Evolutionary conservation across 2,888 invertebrate species (phyloP), one percentile per base, ranked within the genome.

Genomic region (Cynaeus angustus): DNA sequence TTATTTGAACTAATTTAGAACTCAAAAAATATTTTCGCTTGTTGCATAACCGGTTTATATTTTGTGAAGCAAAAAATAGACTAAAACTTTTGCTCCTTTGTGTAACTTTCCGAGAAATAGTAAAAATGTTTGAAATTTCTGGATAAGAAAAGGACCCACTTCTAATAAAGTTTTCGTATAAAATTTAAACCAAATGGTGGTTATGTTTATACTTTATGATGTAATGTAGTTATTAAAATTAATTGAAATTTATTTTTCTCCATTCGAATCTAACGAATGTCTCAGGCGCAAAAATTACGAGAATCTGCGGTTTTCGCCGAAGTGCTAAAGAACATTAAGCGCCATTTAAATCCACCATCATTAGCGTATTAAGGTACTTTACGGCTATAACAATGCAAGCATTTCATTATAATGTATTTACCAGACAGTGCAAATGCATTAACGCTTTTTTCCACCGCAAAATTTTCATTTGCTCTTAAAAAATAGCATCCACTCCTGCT

Each of bases 331-430:
- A 16, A 56, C 55, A 58, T 58, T 58, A 58, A 45, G 33, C 30
- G 59, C 59, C 46, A 37, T 59, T 46, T 46, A 46, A 45, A 59
- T 59, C 59, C 46, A 33, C 46, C 59, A 46, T 43, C 58, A 45
- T 58, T 58, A 45, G 58, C 41, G 45, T 45, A 45, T 58, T 58
- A 43, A 43, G 45, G 41, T 16, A 58, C 43, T 58, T 58, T 58
- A 58, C 28, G 58, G 28, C 26, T 16, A 41, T 12, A 58, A 43
- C 43, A 58, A n/a, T 45, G 26, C 26, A 58, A 58, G 58, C 58
- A 58, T 58, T 55, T 55, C 30, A 33, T 38, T 56, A 41, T 56
- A 41, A 41, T 56, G 26, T 26, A 41, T 21, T 46, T 59, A 30
- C 28, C 30, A 43, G 33, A 50, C 50, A 48, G 12, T 46, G 46